A percentile compares a stretch with the other conserved stretches of the same genome.
Conservation (phyloP, 2,113 vertebrate genomes). For the Pluvialis apricaria region DNA sequence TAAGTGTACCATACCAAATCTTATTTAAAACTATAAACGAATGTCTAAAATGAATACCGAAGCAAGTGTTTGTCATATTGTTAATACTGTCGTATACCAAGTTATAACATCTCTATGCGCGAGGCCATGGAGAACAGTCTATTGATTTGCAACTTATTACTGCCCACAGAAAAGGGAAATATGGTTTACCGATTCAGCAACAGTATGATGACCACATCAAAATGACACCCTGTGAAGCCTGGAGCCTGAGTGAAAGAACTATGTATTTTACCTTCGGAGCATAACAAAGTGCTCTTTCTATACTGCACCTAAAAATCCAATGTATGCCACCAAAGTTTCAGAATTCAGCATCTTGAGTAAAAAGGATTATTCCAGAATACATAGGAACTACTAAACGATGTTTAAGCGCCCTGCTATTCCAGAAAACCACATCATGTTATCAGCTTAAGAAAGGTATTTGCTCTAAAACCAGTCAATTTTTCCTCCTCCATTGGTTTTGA, state of each 20-base stretch:
- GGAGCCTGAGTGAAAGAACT: neutral
- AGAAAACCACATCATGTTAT: neutral
- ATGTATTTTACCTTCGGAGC: neutral
- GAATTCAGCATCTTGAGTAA: neutral
- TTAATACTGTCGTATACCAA: neutral
- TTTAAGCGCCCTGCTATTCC: neutral
- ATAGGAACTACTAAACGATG: neutral
- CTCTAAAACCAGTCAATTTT: neutral
- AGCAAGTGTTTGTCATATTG: neutral
- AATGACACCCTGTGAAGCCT: neutral
- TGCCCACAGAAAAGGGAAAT: neutral
- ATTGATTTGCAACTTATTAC: slow-evolving; percentile 22
- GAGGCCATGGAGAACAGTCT: neutral
- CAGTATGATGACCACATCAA: neutral
- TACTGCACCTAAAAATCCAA: neutral
- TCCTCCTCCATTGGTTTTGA: neutral
- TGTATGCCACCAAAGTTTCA: neutral
- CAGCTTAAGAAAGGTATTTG: neutral
- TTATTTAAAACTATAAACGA: neutral
- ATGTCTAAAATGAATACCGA: neutral
- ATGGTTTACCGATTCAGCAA: neutral
- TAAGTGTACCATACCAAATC: neutral
- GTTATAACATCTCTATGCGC: neutral
- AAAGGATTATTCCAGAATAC: neutral
- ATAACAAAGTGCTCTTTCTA: neutral